A percentile compares a stretch with the other conserved stretches of the same genome.
phyloP scores from a whole-genome alignment of 2,888 invertebrate species.

The Heliconius charithonia region DNA sequence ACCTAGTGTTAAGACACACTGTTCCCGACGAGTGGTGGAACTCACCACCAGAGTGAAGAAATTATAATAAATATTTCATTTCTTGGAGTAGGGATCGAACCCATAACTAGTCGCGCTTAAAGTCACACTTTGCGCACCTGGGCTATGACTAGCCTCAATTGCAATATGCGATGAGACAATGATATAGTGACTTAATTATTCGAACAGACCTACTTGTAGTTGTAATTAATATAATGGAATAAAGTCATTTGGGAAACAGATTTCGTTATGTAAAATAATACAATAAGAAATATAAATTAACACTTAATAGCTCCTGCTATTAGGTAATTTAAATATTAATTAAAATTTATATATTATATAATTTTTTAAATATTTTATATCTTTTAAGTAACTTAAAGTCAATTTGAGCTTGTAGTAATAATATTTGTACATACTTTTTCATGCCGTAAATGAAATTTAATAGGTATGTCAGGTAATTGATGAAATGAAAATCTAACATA shows the following conservation, averaged over 20 bases:
- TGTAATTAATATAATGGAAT: slow-evolving; percentile 33
- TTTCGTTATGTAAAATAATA: neutral
- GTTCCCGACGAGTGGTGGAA: no score
- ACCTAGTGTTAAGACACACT: no score
- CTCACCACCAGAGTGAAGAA: no score
- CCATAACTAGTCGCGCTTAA: no score
- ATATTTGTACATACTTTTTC: neutral
- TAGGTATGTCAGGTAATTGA: neutral
- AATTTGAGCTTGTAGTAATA: neutral
- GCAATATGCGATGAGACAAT: slow-evolving; percentile 43
- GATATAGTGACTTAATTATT: slow-evolving; percentile 41
- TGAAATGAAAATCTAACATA: neutral
- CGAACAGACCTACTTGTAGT: slow-evolving; percentile 38
- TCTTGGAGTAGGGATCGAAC: no score
- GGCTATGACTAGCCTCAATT: neutral
- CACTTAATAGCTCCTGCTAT: neutral
- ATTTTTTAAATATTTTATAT: neutral
- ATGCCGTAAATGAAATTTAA: neutral
- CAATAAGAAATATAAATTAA: neutral
- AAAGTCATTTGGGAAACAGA: neutral
- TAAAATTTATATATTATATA: neutral
- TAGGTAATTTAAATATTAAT: neutral
- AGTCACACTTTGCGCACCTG: no score
- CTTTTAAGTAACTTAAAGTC: neutral
- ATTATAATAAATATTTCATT: no score